These are phyloP conservation scores for Brachionus asplanchnoidis DNA, from an alignment of 1,140 invertebrate species.

Conservation along the genomic window DNA sequence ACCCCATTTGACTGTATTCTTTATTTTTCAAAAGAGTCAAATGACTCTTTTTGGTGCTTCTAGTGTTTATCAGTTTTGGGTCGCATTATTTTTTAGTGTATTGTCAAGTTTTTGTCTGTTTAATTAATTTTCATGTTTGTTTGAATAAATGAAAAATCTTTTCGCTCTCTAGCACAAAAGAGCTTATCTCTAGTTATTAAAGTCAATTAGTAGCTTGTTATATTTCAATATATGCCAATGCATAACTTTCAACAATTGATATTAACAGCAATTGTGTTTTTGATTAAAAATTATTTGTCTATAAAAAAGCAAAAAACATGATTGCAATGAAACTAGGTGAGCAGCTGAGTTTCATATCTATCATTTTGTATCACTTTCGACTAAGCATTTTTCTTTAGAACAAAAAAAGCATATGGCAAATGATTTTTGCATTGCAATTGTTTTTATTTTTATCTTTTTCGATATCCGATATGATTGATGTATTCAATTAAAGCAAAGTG, in stretches of 20 bases:
- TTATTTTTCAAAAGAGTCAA: too few relatives aligned
- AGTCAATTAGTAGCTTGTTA: too few relatives aligned
- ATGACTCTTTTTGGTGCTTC: too few relatives aligned
- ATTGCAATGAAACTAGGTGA: background rate
- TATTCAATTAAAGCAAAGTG: slow-evolving; percentile 27
- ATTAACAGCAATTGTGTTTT: background rate
- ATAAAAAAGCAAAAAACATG: background rate
- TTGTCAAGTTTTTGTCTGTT: too few relatives aligned
- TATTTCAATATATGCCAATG: background rate
- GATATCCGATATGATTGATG: slow-evolving; percentile 10
- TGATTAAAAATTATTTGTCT: background rate
- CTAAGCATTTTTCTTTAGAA: background rate
- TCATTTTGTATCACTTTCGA: background rate
- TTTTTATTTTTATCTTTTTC: background rate
- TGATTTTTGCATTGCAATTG: background rate
- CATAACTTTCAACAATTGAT: background rate
- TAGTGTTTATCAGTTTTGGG: too few relatives aligned
- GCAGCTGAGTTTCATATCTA: background rate
- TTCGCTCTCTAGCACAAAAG: too few relatives aligned
- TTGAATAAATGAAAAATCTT: too few relatives aligned
- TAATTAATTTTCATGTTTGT: too few relatives aligned
- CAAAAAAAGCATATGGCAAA: slow-evolving; percentile 20
- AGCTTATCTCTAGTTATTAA: too few relatives aligned
- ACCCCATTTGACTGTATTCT: too few relatives aligned
- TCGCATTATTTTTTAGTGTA: too few relatives aligned